Base-by-base conservation (phyloP, 2,797 vertebrate species). In the Urophycis tenuis region DNA sequence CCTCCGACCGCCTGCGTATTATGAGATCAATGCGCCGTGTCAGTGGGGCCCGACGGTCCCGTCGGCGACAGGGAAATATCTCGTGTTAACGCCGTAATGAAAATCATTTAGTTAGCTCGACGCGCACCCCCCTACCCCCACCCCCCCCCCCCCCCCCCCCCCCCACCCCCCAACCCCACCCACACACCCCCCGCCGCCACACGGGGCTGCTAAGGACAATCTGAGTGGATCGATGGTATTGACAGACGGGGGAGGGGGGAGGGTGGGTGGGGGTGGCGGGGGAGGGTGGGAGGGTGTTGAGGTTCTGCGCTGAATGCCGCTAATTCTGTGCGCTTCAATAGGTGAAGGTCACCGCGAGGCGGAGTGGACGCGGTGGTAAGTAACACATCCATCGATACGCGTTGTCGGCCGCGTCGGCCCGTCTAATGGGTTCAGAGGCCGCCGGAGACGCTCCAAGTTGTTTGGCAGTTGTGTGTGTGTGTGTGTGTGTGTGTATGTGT, bases 41-140 rank as follows among this genome's bases (percentile, higher is more conserved):
- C 75, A 85, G 79, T 86, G 85, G 77, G 82, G 88, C 78, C 81
- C 85, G 91, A 91, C 87, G 87, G 84, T 87, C 80, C 85, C 32
- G 76, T 86, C 83, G 92, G 87, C 81, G 49, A 67, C 81, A 74
- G 79, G 81, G 85, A 88, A 89, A 90, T 86, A 88, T 88, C 80
- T 89, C 84, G 77, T 74, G 82, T 85, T 93, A 92, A 93, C 90
- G 87, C 87, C 83, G 84, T 93, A 92, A 93, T 94, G 91, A 92
- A 94, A 93, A 93, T 90, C 89, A 92, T 89, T 92, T 90, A 83
- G 89, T 91, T 87, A 92, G 92, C 88, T 91, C 89, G 81, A 83
- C 88, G 85, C 69, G 30, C 6, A 30, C 30, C 12, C 60, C 60
- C 60, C 60, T 1, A 29, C 89, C 89, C 91, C 89, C 90, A 88